Base-by-base conservation (phyloP, 2,888 invertebrate species). In the Macaria liturata region DNA sequence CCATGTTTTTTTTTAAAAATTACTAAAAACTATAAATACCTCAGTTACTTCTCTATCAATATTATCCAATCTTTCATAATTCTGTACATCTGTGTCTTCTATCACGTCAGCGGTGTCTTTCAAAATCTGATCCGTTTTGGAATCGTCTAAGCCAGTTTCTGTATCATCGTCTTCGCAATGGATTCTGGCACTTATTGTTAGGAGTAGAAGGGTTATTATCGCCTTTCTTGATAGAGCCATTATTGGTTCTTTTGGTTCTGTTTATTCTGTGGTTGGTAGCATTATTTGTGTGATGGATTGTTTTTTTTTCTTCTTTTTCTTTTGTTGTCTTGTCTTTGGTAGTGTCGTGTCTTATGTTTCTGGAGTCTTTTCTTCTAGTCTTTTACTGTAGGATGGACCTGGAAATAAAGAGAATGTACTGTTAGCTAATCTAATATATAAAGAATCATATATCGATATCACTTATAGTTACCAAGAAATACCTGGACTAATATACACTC, bases 191-290 rank as follows among this genome's bases (percentile, higher is more conserved):
- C 42, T 42, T 32, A 65, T 45, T 37, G 65, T 46, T 3, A 68
- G 45, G 30, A 75, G 4, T 8, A 66, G 37, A 52, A 74, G 3
- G 0, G 63, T 47, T 8, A 72, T 31, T 56, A 56, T 64, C 39
- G 67, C 70, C 60, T 66, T 64, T 49, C 43, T 58, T 40, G 49
- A 45, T 32, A 42, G 20, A 3, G 69, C 67, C 73, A 74, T 75
- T 51, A 6, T 64, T 70, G 37, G n/a, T 9, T 51, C 44, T 34
- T 40, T 34, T 49, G n/a, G 20, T 20, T 20, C 2, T 20, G 20
- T 20, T 46, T 45, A 51, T 34, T 59, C 6, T 5, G 1, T 9
- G 37, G 7, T 48, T 20, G 46, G 47, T 54, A n/a, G 46, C 52
- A 60, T 50, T 49, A 65, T 65, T 37, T 62, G 34, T 37, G 7